Evolutionary conservation across 2,113 vertebrate genomes (phyloP).

Genomic region (Todiramphus chloris): DNA sequence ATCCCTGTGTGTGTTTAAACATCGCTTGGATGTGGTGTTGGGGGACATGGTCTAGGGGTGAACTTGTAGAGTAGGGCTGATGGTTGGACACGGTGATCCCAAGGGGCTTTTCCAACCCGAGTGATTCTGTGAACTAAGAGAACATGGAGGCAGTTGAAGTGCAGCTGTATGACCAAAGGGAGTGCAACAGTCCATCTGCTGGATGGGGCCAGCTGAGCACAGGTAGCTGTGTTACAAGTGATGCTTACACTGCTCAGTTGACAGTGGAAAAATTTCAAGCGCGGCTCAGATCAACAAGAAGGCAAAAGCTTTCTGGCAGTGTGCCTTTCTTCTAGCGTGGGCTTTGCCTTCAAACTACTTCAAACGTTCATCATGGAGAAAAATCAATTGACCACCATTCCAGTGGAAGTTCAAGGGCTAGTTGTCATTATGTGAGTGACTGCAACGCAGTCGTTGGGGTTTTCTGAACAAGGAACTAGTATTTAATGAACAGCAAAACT

Average conservation of each 20-base stretch:
- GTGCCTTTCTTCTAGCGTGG: neutral
- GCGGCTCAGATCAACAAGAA: neutral
- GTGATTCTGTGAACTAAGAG: neutral
- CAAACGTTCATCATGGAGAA: neutral
- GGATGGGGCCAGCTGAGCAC: neutral
- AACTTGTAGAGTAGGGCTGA: too few relatives aligned
- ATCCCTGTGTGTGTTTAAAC: too few relatives aligned
- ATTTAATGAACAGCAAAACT: neutral
- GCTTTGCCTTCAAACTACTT: neutral
- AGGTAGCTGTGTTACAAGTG: too few relatives aligned
- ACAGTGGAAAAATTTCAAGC: rapidly evolving
- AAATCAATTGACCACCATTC: neutral
- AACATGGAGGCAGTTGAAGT: neutral
- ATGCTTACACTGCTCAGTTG: neutral
- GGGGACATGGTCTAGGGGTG: too few relatives aligned
- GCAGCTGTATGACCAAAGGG: too few relatives aligned
- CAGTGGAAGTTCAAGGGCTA: neutral
- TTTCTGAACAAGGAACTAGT: neutral
- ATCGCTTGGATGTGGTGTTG: too few relatives aligned
- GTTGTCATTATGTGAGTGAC: neutral
- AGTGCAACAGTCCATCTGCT: rapidly evolving
- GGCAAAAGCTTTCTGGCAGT: rapidly evolving
- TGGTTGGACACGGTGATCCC: too few relatives aligned
- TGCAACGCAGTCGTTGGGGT: neutral
- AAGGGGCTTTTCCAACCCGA: too few relatives aligned